Evolutionary conservation across 1,140 invertebrate genomes (phyloP).

Genomic region (Micrasema minimum): DNA sequence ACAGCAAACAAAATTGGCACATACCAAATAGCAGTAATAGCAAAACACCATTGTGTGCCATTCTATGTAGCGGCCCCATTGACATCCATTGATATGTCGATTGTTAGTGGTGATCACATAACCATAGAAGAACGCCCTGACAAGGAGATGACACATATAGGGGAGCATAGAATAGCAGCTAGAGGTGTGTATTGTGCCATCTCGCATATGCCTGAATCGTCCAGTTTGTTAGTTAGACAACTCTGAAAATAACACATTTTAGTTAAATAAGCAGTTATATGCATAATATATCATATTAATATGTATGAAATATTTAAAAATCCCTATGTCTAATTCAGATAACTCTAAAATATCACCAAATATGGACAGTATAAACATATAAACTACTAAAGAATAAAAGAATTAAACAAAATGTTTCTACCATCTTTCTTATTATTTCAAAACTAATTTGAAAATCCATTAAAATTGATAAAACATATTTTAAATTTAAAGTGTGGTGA

Average conservation of each 20-base stretch:
- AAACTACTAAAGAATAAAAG: no score
- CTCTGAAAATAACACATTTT: no score
- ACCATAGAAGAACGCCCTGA: slow-evolving; percentile 93
- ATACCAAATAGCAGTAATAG: slow-evolving; percentile 94
- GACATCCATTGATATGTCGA: slow-evolving; percentile 89
- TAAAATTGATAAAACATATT: background rate
- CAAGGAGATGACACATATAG: slow-evolving; percentile 90
- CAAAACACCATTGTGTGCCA: slow-evolving; percentile 90
- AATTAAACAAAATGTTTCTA: no score
- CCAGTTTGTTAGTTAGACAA: no score
- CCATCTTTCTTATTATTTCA: no score
- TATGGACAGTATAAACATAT: no score
- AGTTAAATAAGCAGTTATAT: no score
- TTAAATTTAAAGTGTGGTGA: no score
- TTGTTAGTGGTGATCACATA: slow-evolving; percentile 85
- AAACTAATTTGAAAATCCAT: background rate
- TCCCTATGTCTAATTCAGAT: no score
- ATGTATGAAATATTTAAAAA: no score
- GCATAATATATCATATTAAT: no score
- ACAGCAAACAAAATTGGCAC: slow-evolving; percentile 99
- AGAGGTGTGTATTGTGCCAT: slow-evolving; percentile 68
- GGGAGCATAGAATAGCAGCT: slow-evolving; percentile 85
- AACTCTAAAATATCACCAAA: no score
- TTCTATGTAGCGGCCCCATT: slow-evolving; percentile 96
- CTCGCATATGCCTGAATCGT: background rate